phyloP scores from a whole-genome alignment of 1,140 invertebrate species.

The Venturia canescens region DNA sequence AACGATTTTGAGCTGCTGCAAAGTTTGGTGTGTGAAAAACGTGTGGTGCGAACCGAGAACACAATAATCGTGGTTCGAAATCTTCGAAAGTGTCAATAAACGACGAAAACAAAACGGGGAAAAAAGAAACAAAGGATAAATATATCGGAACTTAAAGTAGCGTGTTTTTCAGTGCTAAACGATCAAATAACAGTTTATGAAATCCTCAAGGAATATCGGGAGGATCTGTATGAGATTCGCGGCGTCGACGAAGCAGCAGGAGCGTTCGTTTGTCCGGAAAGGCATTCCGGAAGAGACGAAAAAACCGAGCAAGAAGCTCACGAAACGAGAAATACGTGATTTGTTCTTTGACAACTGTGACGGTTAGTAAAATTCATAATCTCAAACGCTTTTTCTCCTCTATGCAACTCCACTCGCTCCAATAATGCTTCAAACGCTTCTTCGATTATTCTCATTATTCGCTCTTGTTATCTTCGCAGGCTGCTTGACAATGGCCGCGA shows the following conservation, averaged over 20 bases:
- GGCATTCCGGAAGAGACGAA: neutral
- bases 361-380: constrained; percentile 55
- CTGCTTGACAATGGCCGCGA: constrained; percentile 76
- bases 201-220: constrained; percentile 37
- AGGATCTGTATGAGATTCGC: constrained; percentile 54
- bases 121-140: neutral
- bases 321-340: constrained; percentile 55
- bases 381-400: neutral
- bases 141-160: neutral
- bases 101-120: neutral
- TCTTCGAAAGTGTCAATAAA: neutral
- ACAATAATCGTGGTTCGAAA: neutral
- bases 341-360: constrained; percentile 62
- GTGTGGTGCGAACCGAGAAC: neutral
- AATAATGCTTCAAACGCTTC: neutral
- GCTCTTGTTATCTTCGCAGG: constrained; percentile 53
- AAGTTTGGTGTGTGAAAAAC: neutral
- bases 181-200: constrained; percentile 58
- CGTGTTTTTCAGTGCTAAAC: constrained; percentile 50
- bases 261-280: constrained; percentile 1
- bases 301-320: constrained; percentile 2
- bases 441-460: neutral
- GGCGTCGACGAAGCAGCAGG: constrained; percentile 36
- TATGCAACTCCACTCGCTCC: neutral
- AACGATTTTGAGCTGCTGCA: neutral